A percentile compares a stretch with the other conserved stretches of the same genome.
phyloP scores from a whole-genome alignment of 1,140 invertebrate genomes.

The Triops longicaudatus region DNA sequence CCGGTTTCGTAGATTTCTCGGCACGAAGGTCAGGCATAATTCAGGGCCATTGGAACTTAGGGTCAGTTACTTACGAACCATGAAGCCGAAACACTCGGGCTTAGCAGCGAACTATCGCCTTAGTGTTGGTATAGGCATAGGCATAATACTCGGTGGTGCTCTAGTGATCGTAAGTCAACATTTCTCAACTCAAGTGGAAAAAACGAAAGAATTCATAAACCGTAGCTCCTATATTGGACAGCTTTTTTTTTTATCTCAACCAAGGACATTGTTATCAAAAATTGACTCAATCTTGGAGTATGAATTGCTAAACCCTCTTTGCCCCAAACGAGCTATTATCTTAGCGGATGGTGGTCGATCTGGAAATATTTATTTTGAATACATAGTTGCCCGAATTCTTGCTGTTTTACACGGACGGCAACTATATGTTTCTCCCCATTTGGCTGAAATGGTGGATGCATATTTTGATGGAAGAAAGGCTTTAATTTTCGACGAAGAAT shows the following conservation, averaged over 20 bases:
- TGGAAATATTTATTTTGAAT: not conserved
- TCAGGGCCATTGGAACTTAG: not conserved
- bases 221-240: not conserved
- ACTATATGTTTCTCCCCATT: not conserved
- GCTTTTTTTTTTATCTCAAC: not conserved
- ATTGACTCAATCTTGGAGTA: not conserved
- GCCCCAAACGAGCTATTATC: not conserved
- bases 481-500: not conserved
- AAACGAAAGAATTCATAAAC: not conserved
- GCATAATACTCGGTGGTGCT: not conserved
- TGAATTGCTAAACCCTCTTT: not conserved
- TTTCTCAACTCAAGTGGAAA: not conserved
- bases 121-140: not conserved
- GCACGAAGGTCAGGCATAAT: not conserved
- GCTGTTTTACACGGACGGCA: not conserved
- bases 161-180: not conserved
- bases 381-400: not conserved
- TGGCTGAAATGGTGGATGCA: not conserved
- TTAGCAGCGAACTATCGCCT: not conserved
- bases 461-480: not conserved
- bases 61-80: not conserved
- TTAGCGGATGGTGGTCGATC: not conserved
- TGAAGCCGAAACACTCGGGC: not conserved
- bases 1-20: not conserved
- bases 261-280: not conserved